Evolutionary conservation across 2,888 invertebrate species (phyloP), one percentile per base, ranked within the genome.

Genomic region (Phyllotreta cruciferae): DNA sequence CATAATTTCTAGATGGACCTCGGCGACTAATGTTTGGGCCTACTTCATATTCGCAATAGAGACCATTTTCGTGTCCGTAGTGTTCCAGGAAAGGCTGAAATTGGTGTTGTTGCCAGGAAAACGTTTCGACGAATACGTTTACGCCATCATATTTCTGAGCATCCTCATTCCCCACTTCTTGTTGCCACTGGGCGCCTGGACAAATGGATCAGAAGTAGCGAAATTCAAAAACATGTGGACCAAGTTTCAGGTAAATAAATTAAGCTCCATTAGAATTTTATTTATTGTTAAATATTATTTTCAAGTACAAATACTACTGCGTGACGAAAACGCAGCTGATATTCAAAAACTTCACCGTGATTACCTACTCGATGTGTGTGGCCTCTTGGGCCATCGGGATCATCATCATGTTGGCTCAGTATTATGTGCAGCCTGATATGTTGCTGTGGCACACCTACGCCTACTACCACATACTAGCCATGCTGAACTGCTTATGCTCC

Each of bases 141-240:
- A 90, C 77, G 89, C 90, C 73, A 85, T 90, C 10, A 90, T 90
- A 71, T 90, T 90, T 73, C 80, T 90, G 62, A 90, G 90, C 71
- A 85, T 90, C 69, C 82, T 90, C 39, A 86, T 89, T 6, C 90
- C 90, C 0, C 89, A 90, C 76, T 90, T 90, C 71, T 77, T 90
- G 6, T 75, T 90, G 56, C 90, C 90, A 0, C 76, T 86, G 9
- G 88, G 88, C 0, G 88, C 90, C 0, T 90, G 90, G 90, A 83
- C 89, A 0, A 89, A 89, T 73, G 90, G 89, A 0, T 79, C 80
- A 0, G 87, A 90, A 78, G 90, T 90, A 35, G 90, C 90, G 0
- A 87, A 88, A 70, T 90, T 90, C 71, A 90, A 90, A 79, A 89
- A 90, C 72, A 90, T 90, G 90, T 90, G 90, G 90, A 90, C 90